Conservation (phyloP, 2,797 vertebrate species). For the Gorsachius magnificus region DNA sequence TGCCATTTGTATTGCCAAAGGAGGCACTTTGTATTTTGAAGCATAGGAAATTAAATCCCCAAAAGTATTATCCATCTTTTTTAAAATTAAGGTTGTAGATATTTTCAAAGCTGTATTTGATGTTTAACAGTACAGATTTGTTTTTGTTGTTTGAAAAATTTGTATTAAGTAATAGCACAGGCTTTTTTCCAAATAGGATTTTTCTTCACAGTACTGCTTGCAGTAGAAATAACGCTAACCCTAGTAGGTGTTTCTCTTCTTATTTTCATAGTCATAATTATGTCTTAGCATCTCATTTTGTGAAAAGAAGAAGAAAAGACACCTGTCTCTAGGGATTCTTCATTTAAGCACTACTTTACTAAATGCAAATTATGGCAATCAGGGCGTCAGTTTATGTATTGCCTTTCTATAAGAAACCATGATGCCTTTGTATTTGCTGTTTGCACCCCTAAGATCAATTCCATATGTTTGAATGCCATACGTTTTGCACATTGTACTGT, state of each 20-base stretch:
- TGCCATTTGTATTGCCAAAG: slow-evolving; percentile 78
- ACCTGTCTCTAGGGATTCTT: slow-evolving; percentile 63
- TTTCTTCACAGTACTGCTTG: slow-evolving; percentile 72
- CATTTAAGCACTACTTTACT: slow-evolving; percentile 63
- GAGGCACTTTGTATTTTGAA: slow-evolving; percentile 76
- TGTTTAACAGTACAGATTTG: slow-evolving; percentile 68
- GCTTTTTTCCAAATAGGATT: slow-evolving; percentile 37
- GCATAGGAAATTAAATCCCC: slow-evolving; percentile 59
- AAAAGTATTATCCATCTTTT: slow-evolving; percentile 67
- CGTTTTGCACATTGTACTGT: slow-evolving; percentile 99
- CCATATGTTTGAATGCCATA: slow-evolving; percentile 90
- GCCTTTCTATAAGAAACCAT: slow-evolving; percentile 80
- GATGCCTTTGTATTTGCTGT: slow-evolving; percentile 85
- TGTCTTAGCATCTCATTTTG: slow-evolving; percentile 82
- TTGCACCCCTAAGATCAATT: slow-evolving; percentile 82
- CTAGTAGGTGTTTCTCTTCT: slow-evolving; percentile 67
- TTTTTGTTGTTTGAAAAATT: slow-evolving; percentile 68
- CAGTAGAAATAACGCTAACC: slow-evolving; percentile 62
- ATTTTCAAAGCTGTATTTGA: slow-evolving; percentile 68
- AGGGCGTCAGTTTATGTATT: slow-evolving; percentile 76
- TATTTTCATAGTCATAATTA: slow-evolving; percentile 68
- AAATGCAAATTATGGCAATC: slow-evolving; percentile 68
- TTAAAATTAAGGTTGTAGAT: slow-evolving; percentile 73
- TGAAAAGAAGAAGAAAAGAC: slow-evolving; percentile 66
- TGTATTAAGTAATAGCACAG: slow-evolving; percentile 58